Conservation (phyloP, 1,140 invertebrate species). For the Phortica variegata region DNA sequence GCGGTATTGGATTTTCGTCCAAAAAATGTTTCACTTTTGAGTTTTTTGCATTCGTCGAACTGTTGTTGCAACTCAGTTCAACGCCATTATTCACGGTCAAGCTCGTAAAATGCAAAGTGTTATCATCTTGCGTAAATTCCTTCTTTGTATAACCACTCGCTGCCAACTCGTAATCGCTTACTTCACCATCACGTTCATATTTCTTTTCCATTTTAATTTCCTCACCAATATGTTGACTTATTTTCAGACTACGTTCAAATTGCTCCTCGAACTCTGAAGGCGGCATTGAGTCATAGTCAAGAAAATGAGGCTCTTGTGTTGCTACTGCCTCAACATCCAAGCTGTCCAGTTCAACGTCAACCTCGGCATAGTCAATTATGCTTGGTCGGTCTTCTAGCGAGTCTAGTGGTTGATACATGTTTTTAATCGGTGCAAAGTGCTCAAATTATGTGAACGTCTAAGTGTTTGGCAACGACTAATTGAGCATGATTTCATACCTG, state of each 20-base stretch:
- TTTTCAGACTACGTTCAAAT: conserved; percentile 20
- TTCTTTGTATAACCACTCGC: conserved; percentile 55
- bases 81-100: conserved; percentile 2
- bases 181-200: conserved; percentile 51
- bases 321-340: conserved; percentile 44
- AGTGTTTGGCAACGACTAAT: neutral
- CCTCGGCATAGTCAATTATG: conserved; percentile 15
- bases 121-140: conserved; percentile 53
- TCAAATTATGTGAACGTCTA: neutral
- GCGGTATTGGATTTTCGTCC: conserved; percentile 55
- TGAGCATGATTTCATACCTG: neutral
- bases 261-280: conserved; percentile 60
- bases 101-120: conserved; percentile 42
- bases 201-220: conserved; percentile 54
- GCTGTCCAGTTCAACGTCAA: conserved; percentile 17
- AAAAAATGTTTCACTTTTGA: conserved; percentile 46
- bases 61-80: neutral
- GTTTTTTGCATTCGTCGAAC: conserved; percentile 15
- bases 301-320: conserved; percentile 61
- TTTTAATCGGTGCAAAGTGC: neutral
- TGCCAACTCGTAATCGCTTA: conserved; percentile 53
- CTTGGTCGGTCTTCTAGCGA: conserved; percentile 15
- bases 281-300: conserved; percentile 63
- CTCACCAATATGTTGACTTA: conserved; percentile 28
- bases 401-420: conserved; percentile 31